A percentile compares a stretch with the other conserved stretches of the same genome.
These are phyloP conservation scores for Embiotoca jacksoni DNA, from an alignment of 2,113 vertebrate species.

Conservation along the genomic window DNA sequence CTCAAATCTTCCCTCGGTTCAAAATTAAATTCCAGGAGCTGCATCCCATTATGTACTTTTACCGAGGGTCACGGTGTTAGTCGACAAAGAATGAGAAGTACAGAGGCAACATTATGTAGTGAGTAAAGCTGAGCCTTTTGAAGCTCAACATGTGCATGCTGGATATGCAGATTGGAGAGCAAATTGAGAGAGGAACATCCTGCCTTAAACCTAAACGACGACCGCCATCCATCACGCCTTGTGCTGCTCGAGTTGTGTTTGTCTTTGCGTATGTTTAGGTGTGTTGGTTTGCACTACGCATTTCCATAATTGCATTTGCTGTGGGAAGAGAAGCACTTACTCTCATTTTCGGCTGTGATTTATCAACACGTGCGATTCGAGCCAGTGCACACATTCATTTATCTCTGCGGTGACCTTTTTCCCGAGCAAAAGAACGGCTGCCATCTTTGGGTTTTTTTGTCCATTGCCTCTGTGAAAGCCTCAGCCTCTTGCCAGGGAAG, in stretches of 20 bases:
- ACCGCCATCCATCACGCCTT: slow-evolving; percentile 70
- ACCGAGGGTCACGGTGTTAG: slow-evolving; percentile 40
- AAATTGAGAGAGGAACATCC: slow-evolving; percentile 77
- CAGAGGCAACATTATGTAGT: slow-evolving; percentile 32
- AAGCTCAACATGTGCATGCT: slow-evolving; percentile 26
- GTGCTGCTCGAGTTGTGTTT: slow-evolving; percentile 50
- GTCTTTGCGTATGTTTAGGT: slow-evolving; percentile 71
- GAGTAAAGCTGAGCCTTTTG: slow-evolving; percentile 31
- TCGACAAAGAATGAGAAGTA: slow-evolving; percentile 44
- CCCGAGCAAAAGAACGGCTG: slow-evolving; percentile 37
- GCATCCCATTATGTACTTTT: slow-evolving; percentile 42
- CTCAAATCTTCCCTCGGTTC: slow-evolving; percentile 2
- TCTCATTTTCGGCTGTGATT: slow-evolving; percentile 76
- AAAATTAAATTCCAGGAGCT: slow-evolving; percentile 57
- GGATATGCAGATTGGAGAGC: slow-evolving; percentile 73
- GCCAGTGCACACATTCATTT: slow-evolving; percentile 75
- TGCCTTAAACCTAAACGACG: slow-evolving; percentile 71
- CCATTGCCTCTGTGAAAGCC: not conserved
- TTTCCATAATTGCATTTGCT: slow-evolving; percentile 83
- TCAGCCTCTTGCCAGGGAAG: not conserved
- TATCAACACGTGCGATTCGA: slow-evolving; percentile 72
- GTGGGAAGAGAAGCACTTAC: slow-evolving; percentile 72
- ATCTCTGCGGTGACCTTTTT: slow-evolving; percentile 76
- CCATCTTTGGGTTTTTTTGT: slow-evolving; percentile 61
- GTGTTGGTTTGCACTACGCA: slow-evolving; percentile 62